Percentiles rank a stretch among this genome's conserved stretches.
Evolutionary conservation across 1,140 invertebrate genomes (phyloP).

Genomic region (Adoxophyes honmai): DNA sequence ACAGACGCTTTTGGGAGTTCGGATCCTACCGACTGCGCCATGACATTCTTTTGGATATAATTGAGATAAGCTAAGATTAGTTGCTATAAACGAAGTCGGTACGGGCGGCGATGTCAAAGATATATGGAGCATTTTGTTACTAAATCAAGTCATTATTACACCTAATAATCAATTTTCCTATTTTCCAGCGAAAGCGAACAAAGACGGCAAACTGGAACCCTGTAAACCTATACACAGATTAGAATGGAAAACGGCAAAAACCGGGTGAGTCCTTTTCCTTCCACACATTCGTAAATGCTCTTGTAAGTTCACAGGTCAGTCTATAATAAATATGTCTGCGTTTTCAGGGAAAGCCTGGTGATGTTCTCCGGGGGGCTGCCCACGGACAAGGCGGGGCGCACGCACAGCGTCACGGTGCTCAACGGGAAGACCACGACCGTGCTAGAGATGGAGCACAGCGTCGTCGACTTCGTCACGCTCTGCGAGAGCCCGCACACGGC

Average conservation of each 20-base stretch:
- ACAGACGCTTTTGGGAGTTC: no score
- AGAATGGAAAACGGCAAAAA: constrained; percentile 94
- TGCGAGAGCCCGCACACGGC: constrained; percentile 95
- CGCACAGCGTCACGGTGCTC: constrained; percentile 97
- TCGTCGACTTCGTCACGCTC: constrained; percentile 97
- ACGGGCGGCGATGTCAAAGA: no score
- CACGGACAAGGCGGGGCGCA: constrained; percentile 91
- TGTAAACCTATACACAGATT: constrained; percentile 96
- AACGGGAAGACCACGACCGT: constrained; percentile 97
- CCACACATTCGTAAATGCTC: no score
- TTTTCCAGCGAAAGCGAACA: constrained; percentile 89
- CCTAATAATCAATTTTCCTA: constrained; percentile 21
- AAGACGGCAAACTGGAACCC: constrained; percentile 90
- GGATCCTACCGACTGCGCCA: no score
- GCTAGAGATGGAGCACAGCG: constrained; percentile 99
- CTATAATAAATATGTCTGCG: no score
- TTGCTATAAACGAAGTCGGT: no score
- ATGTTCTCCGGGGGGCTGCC: constrained; percentile 97
- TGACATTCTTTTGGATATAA: no score
- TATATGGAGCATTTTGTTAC: no score
- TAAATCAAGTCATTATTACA: neutral
- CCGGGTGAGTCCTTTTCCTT: constrained; percentile 93
- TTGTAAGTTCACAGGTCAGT: no score
- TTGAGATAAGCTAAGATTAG: no score
- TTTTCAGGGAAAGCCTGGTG: constrained; percentile 59